These are phyloP conservation scores for Dysidea cf. avara DNA, from an alignment of 37 sponge, comb jelly and placozoan species.

Conservation along the genomic window DNA sequence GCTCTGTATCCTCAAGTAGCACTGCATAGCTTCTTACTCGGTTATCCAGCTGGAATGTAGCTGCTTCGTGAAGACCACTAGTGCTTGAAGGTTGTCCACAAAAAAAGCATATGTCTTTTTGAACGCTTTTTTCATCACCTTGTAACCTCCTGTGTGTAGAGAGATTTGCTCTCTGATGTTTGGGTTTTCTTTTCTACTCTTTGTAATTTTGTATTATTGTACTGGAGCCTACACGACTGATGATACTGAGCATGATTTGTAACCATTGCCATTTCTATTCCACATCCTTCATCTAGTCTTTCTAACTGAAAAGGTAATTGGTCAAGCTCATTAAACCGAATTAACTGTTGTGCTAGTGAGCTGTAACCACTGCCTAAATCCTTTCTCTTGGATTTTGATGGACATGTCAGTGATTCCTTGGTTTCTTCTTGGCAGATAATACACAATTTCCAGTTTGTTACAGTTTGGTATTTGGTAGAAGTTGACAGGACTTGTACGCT, in stretches of 20 bases:
- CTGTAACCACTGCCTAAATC: too few relatives aligned
- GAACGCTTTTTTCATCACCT: too few relatives aligned
- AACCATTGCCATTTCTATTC: too few relatives aligned
- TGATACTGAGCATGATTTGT: conserved; percentile 14
- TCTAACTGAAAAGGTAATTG: conserved; percentile 7
- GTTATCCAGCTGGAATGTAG: conserved; percentile 22
- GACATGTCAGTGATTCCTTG: too few relatives aligned
- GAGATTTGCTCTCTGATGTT: too few relatives aligned
- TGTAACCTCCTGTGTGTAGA: too few relatives aligned
- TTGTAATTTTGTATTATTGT: conserved; percentile 1
- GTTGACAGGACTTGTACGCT: too few relatives aligned
- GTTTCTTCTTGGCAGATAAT: too few relatives aligned
- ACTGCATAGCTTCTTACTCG: neutral
- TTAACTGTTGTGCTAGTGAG: conserved; percentile 10
- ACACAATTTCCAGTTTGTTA: too few relatives aligned
- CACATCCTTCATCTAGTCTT: conserved; percentile 17
- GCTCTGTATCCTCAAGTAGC: neutral
- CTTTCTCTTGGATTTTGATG: too few relatives aligned
- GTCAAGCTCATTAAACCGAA: conserved; percentile 12
- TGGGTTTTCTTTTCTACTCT: neutral
- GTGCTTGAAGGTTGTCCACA: neutral
- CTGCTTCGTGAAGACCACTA: conserved; percentile 19
- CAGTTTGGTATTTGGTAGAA: too few relatives aligned
- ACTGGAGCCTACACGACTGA: conserved; percentile 3
- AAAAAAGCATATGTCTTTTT: neutral